phyloP scores from a whole-genome alignment of 2,797 vertebrate species.

The Rhinoraja longicauda region DNA sequence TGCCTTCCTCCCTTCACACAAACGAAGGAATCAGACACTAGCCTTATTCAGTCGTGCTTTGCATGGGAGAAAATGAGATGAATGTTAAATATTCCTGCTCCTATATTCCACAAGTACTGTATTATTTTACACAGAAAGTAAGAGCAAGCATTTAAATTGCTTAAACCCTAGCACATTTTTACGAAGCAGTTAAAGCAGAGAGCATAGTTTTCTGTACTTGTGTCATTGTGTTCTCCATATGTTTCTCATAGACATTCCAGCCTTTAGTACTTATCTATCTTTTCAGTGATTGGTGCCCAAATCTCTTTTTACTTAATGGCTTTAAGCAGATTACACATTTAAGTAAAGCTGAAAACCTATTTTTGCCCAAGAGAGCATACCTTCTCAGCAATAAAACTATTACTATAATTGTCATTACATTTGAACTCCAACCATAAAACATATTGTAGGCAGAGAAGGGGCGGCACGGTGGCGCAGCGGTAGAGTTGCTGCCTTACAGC shows the following conservation, averaged over 20 bases:
- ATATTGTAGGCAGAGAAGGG: background rate
- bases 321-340: background rate
- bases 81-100: slow-evolving; percentile 14
- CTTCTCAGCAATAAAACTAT: background rate
- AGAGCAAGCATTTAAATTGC: slow-evolving; percentile 42
- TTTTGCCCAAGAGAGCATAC: background rate
- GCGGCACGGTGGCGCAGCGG: no score
- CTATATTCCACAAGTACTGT: background rate
- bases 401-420: background rate
- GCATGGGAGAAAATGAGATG: background rate
- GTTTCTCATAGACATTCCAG: slow-evolving; percentile 62
- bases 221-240: slow-evolving; percentile 53
- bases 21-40: background rate
- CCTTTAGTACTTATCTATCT: slow-evolving; percentile 40
- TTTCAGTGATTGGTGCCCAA: slow-evolving; percentile 29
- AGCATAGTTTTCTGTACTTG: background rate
- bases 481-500: no score
- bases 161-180: slow-evolving; percentile 49
- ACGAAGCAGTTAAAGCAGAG: slow-evolving; percentile 41
- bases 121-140: slow-evolving; percentile 40
- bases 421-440: background rate
- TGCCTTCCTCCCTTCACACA: slow-evolving; percentile 37
- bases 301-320: slow-evolving; percentile 1
- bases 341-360: background rate
- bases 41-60: slow-evolving; percentile 12